phyloP scores from a whole-genome alignment of 2,113 vertebrate genomes.

The Nannospalax galili region DNA sequence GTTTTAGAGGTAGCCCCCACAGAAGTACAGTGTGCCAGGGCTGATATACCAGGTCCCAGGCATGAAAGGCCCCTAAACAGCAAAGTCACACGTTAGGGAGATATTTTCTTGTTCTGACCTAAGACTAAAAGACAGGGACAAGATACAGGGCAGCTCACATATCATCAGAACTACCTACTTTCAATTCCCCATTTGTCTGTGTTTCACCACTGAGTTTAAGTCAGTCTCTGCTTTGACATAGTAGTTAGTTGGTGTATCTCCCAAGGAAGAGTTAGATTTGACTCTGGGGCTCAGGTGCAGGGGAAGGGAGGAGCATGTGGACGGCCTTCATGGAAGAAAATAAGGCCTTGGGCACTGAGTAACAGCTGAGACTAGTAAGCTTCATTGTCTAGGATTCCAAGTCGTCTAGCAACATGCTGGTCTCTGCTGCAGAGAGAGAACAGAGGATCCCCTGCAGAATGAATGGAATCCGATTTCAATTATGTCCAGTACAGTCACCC shows the following conservation, averaged over 20 bases:
- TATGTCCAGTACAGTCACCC: slow-evolving; percentile 63
- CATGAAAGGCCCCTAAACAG: not conserved
- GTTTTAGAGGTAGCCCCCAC: not conserved
- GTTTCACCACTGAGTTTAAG: not conserved
- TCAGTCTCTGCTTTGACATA: slow-evolving; percentile 27
- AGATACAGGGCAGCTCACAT: not conserved
- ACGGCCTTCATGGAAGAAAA: slow-evolving; percentile 64
- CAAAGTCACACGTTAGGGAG: not conserved
- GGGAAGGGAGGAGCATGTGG: not conserved
- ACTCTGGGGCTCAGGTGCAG: slow-evolving; percentile 75
- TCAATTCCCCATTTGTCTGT: not conserved
- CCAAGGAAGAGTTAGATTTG: slow-evolving; percentile 43
- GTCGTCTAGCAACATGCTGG: slow-evolving; percentile 63
- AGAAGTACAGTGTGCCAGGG: not conserved
- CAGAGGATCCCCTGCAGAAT: slow-evolving; percentile 64
- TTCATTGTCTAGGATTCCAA: slow-evolving; percentile 67
- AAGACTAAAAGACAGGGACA: not conserved
- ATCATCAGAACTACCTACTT: not conserved
- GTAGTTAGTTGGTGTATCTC: not conserved
- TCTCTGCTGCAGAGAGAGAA: slow-evolving; percentile 56
- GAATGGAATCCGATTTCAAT: slow-evolving; percentile 76
- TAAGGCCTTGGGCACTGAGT: slow-evolving; percentile 63
- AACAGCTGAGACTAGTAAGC: slow-evolving; percentile 70
- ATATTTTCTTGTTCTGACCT: slow-evolving; percentile 20
- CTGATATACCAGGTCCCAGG: not conserved